Percentiles rank a stretch among this genome's conserved stretches.
phyloP scores from a whole-genome alignment of 2,113 vertebrate species.

The Trichomycterus rosablanca region DNA sequence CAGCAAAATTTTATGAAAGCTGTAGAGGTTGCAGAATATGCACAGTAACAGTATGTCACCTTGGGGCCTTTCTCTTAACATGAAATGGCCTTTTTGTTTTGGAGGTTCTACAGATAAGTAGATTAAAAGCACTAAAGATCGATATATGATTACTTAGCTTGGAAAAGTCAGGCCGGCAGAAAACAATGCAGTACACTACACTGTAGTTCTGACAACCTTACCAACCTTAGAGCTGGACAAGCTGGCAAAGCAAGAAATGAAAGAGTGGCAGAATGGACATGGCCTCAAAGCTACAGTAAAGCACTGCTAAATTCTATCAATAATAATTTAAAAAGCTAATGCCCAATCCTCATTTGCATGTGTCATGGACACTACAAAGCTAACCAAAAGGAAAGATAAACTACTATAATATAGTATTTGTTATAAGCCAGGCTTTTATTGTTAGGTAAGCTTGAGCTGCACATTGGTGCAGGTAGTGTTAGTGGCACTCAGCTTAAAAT shows the following conservation, averaged over 20 bases:
- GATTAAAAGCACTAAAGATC: slow-evolving; percentile 65
- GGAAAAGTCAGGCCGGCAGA: slow-evolving; percentile 46
- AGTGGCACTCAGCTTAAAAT: too few species aligned
- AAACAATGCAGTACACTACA: background rate
- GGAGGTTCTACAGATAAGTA: slow-evolving; percentile 57
- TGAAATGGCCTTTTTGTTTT: slow-evolving; percentile 44
- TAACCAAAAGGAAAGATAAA: too few species aligned
- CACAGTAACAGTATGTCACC: slow-evolving; percentile 51
- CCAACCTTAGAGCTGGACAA: background rate
- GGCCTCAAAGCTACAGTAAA: too few species aligned
- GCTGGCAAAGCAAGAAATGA: background rate
- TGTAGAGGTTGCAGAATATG: slow-evolving; percentile 16
- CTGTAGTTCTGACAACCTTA: background rate
- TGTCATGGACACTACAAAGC: too few species aligned
- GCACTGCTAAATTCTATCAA: too few species aligned
- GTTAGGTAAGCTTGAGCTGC: too few species aligned
- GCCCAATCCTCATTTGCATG: too few species aligned
- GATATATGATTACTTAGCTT: slow-evolving; percentile 69
- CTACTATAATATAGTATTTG: too few species aligned
- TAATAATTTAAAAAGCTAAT: too few species aligned
- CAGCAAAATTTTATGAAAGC: slow-evolving; percentile 15
- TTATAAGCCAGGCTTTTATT: too few species aligned
- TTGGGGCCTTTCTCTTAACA: slow-evolving; percentile 40
- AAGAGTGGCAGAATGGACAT: too few species aligned
- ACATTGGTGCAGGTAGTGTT: too few species aligned